phyloP scores from a whole-genome alignment of 2,113 vertebrate genomes.

The Leptobrachium ailaonicum region DNA sequence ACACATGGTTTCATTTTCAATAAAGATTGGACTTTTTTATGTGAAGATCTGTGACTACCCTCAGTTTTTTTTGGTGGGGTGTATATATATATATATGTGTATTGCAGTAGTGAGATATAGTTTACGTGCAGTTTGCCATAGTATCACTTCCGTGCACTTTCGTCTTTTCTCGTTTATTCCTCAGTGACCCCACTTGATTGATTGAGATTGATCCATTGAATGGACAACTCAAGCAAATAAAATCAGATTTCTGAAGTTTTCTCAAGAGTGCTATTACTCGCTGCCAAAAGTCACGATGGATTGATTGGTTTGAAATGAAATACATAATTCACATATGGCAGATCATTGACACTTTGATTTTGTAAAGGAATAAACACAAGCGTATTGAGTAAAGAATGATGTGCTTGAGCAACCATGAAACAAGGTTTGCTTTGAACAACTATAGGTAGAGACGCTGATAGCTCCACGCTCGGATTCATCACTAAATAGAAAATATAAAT shows the following conservation, averaged over 20 bases:
- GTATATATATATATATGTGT: too few relatives aligned
- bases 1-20: too few relatives aligned
- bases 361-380: conserved; percentile 1
- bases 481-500: too few relatives aligned
- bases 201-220: neutral
- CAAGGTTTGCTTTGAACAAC: neutral
- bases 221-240: neutral
- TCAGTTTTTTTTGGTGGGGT: too few relatives aligned
- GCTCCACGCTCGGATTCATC: neutral
- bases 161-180: too few relatives aligned
- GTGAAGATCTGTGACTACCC: too few relatives aligned
- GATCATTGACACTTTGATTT: conserved; percentile 7
- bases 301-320: conserved; percentile 23
- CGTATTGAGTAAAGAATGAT: conserved; percentile 3
- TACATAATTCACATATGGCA: neutral
- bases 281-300: conserved; percentile 28
- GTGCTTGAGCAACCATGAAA: neutral
- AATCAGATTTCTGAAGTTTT: neutral
- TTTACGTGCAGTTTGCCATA: too few relatives aligned
- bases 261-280: neutral
- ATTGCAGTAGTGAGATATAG: too few relatives aligned
- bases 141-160: too few relatives aligned
- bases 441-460: neutral
- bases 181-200: neutral
- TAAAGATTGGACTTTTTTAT: too few relatives aligned